Evolutionary conservation across 2,797 vertebrate species (phyloP).

Genomic region (Balearica regulorum): DNA sequence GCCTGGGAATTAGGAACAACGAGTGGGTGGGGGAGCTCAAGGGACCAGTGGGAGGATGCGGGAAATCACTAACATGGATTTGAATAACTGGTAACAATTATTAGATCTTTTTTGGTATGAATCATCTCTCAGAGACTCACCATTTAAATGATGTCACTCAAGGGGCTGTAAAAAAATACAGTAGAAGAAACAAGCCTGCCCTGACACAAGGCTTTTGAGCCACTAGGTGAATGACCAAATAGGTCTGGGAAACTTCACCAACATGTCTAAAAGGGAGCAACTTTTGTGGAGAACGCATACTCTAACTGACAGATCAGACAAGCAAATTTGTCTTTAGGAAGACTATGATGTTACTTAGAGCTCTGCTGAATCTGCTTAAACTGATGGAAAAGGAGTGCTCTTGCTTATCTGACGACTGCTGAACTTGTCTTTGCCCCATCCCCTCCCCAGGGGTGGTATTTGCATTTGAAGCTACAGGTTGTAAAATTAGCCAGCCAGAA

Average conservation of each 20-base stretch:
- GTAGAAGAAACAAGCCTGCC: not conserved
- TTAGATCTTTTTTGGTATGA: conserved; percentile 49
- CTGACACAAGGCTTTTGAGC: not conserved
- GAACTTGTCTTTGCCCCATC: not conserved
- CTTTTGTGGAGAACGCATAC: not conserved
- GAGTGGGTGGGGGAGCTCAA: conserved; percentile 46
- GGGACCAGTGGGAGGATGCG: conserved; percentile 52
- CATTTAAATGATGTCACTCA: conserved; percentile 17
- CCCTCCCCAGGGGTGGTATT: not conserved
- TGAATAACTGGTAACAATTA: conserved; percentile 60
- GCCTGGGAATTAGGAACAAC: conserved; percentile 14
- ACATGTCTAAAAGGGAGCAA: not conserved
- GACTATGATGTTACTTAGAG: not conserved
- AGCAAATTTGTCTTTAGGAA: not conserved
- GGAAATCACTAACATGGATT: conserved; percentile 43
- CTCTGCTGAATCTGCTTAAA: not conserved
- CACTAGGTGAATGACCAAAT: not conserved
- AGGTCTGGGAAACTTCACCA: not conserved
- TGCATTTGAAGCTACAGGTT: not conserved
- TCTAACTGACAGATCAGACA: not conserved
- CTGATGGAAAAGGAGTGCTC: not conserved
- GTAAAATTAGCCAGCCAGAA: not conserved
- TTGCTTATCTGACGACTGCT: not conserved
- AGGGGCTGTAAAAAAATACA: not conserved
- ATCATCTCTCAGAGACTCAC: conserved; percentile 34